phyloP scores from a whole-genome alignment of 2,888 invertebrate species.

The Criorhina ranunculi region DNA sequence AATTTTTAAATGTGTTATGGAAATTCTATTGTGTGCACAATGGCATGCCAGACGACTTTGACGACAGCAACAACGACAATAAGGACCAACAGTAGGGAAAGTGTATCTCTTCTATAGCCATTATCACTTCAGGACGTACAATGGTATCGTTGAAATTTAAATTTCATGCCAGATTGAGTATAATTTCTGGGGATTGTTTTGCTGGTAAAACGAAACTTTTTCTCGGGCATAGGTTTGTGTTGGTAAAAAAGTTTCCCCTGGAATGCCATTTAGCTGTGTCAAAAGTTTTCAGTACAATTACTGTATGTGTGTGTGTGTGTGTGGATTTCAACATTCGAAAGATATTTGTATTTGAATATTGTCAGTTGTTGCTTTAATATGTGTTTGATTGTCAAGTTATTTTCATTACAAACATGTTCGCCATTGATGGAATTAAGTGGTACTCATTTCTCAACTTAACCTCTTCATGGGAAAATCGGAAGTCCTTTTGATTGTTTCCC shows the following conservation, averaged over 20 bases:
- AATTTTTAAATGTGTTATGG: constrained; percentile 60
- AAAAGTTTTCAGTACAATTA: constrained; percentile 3
- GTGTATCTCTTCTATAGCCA: constrained; percentile 38
- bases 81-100: constrained; percentile 16
- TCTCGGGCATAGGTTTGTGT: constrained; percentile 22
- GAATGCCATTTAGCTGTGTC: constrained; percentile 23
- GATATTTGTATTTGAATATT: constrained; percentile 8
- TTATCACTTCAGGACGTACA: constrained; percentile 37
- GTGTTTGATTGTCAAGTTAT: not conserved
- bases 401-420: not conserved
- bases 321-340: not conserved
- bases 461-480: not conserved
- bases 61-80: not conserved
- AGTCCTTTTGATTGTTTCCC: not conserved
- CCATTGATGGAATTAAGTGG: not conserved
- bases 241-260: constrained; percentile 29
- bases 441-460: not conserved
- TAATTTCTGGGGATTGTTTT: constrained; percentile 54
- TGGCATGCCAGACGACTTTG: constrained; percentile 25
- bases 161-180: constrained; percentile 55
- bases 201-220: constrained; percentile 45
- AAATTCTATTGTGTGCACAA: constrained; percentile 59
- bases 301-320: not conserved
- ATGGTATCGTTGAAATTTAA: constrained; percentile 48
- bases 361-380: not conserved